Conservation (phyloP, 2,888 invertebrate genomes). For the Drosophila ustulata region DNA sequence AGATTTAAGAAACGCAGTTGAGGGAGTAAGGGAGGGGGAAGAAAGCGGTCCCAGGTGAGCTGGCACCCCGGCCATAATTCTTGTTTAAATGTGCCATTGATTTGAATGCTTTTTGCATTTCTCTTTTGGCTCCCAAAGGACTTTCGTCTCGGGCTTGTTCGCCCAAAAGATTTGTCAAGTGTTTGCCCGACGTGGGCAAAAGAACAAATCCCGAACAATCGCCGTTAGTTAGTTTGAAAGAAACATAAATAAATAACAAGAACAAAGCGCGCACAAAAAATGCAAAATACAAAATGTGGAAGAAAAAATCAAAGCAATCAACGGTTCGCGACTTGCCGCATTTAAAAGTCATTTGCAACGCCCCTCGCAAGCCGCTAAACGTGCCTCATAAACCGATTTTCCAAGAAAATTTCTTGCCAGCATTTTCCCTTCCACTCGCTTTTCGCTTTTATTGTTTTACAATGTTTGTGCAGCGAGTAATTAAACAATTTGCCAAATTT, state of each 20-base stretch:
- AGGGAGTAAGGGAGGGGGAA: neutral
- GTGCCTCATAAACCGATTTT: conserved; percentile 59
- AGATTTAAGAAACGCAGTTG: conserved; percentile 20
- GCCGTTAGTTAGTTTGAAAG: conserved; percentile 59
- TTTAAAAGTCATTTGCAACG: conserved; percentile 78
- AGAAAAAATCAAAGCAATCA: conserved; percentile 53
- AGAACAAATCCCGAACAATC: conserved; percentile 56
- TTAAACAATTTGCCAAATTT: conserved; percentile 70
- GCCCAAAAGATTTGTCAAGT: conserved; percentile 44
- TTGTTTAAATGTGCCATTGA: conserved; percentile 67
- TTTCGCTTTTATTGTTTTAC: conserved; percentile 70
- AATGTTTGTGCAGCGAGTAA: conserved; percentile 60
- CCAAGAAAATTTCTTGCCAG: conserved; percentile 30
- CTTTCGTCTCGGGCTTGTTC: conserved; percentile 37
- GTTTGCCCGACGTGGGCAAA: conserved; percentile 30
- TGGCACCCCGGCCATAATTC: conserved; percentile 63
- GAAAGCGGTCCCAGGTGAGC: conserved; percentile 27
- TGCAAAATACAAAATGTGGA: neutral
- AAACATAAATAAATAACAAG: conserved; percentile 27
- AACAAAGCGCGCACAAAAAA: conserved; percentile 13
- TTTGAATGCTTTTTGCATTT: conserved; percentile 71
- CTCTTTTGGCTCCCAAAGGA: conserved; percentile 48
- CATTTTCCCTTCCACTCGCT: conserved; percentile 9
- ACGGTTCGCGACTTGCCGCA: conserved; percentile 57
- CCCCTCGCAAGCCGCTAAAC: conserved; percentile 70